phyloP scores from a whole-genome alignment of 1,140 invertebrate species.

The Lordiphosa clarofinis region DNA sequence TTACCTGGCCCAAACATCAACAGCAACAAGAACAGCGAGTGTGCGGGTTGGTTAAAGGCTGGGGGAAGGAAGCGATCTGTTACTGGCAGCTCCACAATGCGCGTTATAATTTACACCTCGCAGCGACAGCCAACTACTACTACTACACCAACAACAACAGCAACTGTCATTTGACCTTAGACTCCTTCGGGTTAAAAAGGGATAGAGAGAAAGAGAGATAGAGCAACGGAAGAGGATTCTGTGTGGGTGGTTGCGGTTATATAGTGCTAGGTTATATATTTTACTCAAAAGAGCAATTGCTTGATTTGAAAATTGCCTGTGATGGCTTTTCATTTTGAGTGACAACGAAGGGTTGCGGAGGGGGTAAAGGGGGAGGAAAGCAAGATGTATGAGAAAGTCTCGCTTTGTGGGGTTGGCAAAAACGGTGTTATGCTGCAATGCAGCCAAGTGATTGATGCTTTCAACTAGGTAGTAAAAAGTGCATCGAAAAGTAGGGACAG shows the following conservation, averaged over 20 bases:
- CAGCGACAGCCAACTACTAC: slow-evolving; percentile 21
- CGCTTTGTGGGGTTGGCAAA: background rate
- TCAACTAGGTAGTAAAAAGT: background rate
- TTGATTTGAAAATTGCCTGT: slow-evolving; percentile 71
- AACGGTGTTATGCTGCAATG: slow-evolving; percentile 1
- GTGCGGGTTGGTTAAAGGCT: background rate
- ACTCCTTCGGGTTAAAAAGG: background rate
- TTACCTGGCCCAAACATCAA: slow-evolving; percentile 63
- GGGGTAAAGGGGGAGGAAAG: background rate
- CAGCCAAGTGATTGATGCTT: slow-evolving; percentile 9
- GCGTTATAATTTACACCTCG: slow-evolving; percentile 76
- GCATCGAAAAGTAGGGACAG: background rate
- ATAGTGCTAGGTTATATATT: slow-evolving; percentile 64
- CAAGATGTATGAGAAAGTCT: slow-evolving; percentile 5
- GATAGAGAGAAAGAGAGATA: background rate
- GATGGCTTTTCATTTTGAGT: slow-evolving; percentile 56
- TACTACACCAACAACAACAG: slow-evolving; percentile 46
- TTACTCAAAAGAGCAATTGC: slow-evolving; percentile 62
- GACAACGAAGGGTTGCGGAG: slow-evolving; percentile 27
- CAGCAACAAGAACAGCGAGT: slow-evolving; percentile 5
- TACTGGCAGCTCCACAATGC: slow-evolving; percentile 62
- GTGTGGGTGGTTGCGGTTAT: slow-evolving; percentile 29
- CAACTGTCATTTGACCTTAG: slow-evolving; percentile 74
- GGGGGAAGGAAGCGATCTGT: slow-evolving; percentile 14
- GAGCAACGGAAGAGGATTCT: slow-evolving; percentile 2